Base-by-base conservation (phyloP, 2,113 vertebrate species). In the Lasiurus borealis region DNA sequence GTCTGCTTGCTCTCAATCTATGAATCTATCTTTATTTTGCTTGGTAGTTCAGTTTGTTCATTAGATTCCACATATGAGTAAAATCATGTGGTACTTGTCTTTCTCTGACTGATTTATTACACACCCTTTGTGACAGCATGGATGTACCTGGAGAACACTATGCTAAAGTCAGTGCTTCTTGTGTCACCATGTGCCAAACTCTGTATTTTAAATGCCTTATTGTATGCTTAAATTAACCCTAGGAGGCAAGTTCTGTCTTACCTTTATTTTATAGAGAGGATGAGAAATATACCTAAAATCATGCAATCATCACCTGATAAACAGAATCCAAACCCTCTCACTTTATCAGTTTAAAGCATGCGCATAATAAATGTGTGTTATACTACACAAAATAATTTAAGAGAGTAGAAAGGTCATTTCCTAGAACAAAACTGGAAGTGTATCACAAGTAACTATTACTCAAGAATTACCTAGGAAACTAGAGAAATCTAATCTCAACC, bases 151-250 rank as follows among this genome's bases (percentile, higher is more conserved):
- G 57, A 59, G 57, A 59, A 59, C 57, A 25, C 57, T 25, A 59
- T 59, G 57, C 23, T 59, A 59, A 57, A 59, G 4, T 64, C 9
- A 91, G 21, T 27, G 44, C 44, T 62, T 88, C 52, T 57, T 96
- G 44, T 88, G 27, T 84, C 23, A 81, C 69, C 10, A 57, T 52
- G 44, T 64, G 10, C 54, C 69, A 52, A 40, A 6, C 68, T 92
- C 18, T 46, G 3, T 81, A 48, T 90, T 89, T 88, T 88, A 94
- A 68, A 64, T 59, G 68, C 46, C 18, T 31, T 12, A 46, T 64
- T 52, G 40, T 94, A 83, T 86, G 31, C 21, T 92, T 95, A 76
- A 88, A 95, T 80, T 95, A 92, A 93, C 15, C n/a, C 59, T 68
- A 10, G 57, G 40, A 88, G 7, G 1, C 75, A 40, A 71, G 18